Evolutionary conservation across 2,797 vertebrate species (phyloP).

Genomic region (Paratrypauchen microcephalus): DNA sequence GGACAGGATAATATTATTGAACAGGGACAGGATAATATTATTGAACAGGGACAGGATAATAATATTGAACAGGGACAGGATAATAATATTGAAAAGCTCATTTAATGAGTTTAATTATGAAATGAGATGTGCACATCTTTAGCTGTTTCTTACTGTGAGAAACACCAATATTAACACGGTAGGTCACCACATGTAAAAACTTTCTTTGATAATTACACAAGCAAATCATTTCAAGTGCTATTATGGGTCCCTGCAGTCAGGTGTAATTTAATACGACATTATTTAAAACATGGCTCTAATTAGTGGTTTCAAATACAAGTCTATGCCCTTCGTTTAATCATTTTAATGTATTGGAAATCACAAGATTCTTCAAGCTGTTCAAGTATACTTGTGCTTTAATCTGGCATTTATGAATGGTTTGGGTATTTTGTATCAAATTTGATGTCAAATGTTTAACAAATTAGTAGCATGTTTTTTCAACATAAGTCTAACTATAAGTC

Average conservation of each 20-base stretch:
- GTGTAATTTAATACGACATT: neutral
- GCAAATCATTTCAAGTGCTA: slow-evolving; percentile 10
- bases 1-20: slow-evolving; percentile 21
- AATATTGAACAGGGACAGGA: slow-evolving; percentile 28
- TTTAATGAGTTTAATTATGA: slow-evolving; percentile 56
- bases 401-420: neutral
- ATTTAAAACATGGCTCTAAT: neutral
- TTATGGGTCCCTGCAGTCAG: neutral
- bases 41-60: slow-evolving; percentile 6
- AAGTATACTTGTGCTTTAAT: neutral
- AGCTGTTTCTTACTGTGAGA: slow-evolving; percentile 32
- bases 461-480: neutral
- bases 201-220: slow-evolving; percentile 29
- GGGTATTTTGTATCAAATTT: neutral
- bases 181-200: slow-evolving; percentile 36
- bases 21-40: too few species aligned
- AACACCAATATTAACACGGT: slow-evolving; percentile 18
- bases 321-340: neutral
- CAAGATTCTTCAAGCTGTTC: neutral
- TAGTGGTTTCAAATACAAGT: neutral
- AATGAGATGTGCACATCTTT: slow-evolving; percentile 30
- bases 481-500: neutral
- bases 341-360: neutral
- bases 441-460: neutral
- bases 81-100: slow-evolving; percentile 29